Percentiles rank a stretch among this genome's conserved stretches.
phyloP scores from a whole-genome alignment of 1,140 invertebrate genomes.

The Sinella curviseta region DNA sequence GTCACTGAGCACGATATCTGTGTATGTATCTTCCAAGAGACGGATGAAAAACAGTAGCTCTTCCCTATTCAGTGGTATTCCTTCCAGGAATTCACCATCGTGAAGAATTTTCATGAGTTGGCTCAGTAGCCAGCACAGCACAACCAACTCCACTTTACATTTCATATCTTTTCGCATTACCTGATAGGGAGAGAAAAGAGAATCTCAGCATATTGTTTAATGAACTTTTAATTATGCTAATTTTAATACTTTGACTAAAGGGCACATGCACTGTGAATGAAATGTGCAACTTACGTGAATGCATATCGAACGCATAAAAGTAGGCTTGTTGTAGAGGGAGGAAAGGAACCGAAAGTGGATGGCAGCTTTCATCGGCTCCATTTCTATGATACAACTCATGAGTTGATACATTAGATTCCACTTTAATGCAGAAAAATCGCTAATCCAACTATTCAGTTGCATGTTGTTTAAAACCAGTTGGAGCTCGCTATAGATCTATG shows the following conservation, averaged over 20 bases:
- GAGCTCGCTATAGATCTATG: not conserved
- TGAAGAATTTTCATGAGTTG: slow-evolving; percentile 80
- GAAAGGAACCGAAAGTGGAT: slow-evolving; percentile 70
- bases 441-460: not conserved
- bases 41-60: not conserved
- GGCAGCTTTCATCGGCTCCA: slow-evolving; percentile 24
- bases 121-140: slow-evolving; percentile 82
- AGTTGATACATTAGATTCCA: slow-evolving; percentile 24
- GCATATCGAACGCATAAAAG: slow-evolving; percentile 81
- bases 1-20: slow-evolving; percentile 45
- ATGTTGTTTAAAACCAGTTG: not conserved
- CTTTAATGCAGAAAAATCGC: not conserved
- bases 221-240: too few species aligned
- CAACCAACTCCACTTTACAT: slow-evolving; percentile 70
- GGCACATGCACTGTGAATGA: too few species aligned
- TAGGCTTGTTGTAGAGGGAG: slow-evolving; percentile 78
- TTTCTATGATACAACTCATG: slow-evolving; percentile 24
- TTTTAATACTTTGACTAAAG: too few species aligned
- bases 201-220: not conserved
- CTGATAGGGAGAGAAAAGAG: too few species aligned
- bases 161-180: too few species aligned
- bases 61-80: slow-evolving; percentile 55
- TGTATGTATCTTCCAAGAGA: not conserved
- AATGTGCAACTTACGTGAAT: slow-evolving; percentile 60
- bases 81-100: slow-evolving; percentile 76